phyloP scores from a whole-genome alignment of 1,140 invertebrate genomes.

The Listronotus oregonensis region DNA sequence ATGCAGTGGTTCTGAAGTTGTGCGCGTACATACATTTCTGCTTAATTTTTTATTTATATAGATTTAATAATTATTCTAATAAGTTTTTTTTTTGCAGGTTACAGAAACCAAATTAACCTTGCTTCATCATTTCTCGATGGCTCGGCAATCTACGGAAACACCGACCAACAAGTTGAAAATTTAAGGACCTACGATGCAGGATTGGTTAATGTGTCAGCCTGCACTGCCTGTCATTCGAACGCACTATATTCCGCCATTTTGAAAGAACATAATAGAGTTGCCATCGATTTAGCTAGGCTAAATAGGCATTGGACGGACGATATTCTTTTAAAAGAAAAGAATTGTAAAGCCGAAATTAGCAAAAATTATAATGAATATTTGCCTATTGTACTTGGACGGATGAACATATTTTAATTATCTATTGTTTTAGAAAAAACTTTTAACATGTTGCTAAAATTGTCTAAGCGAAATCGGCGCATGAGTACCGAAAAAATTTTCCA shows the following conservation, averaged over 20 bases:
- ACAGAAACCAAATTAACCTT: slow-evolving; percentile 84
- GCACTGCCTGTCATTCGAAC: slow-evolving; percentile 60
- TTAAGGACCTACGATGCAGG: slow-evolving; percentile 77
- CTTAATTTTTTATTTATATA: too few species aligned
- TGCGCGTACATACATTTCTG: too few species aligned
- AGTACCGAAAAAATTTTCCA: too few species aligned
- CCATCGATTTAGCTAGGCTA: slow-evolving; percentile 68
- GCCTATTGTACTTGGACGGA: slow-evolving; percentile 74
- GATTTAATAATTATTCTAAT: too few species aligned
- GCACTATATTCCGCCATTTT: slow-evolving; percentile 70
- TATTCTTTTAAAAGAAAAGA: slow-evolving; percentile 76
- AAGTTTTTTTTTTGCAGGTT: slow-evolving; percentile 59
- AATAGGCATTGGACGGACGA: slow-evolving; percentile 89
- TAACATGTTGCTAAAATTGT: too few species aligned
- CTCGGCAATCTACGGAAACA: slow-evolving; percentile 83
- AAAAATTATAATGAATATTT: slow-evolving; percentile 84
- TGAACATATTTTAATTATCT: slow-evolving; percentile 33
- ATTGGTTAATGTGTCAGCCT: slow-evolving; percentile 66
- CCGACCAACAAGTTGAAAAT: slow-evolving; percentile 68
- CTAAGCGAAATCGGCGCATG: too few species aligned
- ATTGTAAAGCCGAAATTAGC: slow-evolving; percentile 80
- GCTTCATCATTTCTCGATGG: slow-evolving; percentile 87
- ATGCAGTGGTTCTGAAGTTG: too few species aligned
- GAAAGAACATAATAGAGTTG: slow-evolving; percentile 83
- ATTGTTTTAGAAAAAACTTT: too few species aligned